Percentiles rank a stretch among this genome's conserved stretches.
These are phyloP conservation scores for Sweltsa coloradensis DNA, from an alignment of 1,140 invertebrate genomes.

Conservation along the genomic window DNA sequence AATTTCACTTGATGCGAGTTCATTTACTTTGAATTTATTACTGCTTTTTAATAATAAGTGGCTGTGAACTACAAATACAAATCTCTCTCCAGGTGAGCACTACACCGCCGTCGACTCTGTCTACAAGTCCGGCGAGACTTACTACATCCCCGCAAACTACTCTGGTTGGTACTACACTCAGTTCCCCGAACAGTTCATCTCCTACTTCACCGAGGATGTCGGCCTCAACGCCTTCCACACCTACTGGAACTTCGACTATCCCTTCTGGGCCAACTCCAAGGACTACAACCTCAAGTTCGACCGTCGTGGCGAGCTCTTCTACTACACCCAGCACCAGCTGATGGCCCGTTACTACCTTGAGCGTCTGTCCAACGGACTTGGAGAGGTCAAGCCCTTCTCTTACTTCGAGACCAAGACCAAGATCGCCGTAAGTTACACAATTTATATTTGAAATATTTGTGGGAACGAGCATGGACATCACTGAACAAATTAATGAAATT, in stretches of 20 bases:
- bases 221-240: slow-evolving; percentile 57
- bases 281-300: slow-evolving; percentile 34
- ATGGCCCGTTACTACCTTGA: slow-evolving; percentile 53
- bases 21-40: too few species aligned
- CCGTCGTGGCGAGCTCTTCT: slow-evolving; percentile 48
- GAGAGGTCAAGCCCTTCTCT: too few species aligned
- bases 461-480: too few species aligned
- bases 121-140: slow-evolving; percentile 1
- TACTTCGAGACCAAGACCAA: too few species aligned
- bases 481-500: too few species aligned
- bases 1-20: too few species aligned
- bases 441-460: too few species aligned
- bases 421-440: too few species aligned
- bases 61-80: too few species aligned
- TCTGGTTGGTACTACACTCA: slow-evolving; percentile 35
- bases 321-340: slow-evolving; percentile 44
- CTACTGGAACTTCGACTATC: slow-evolving; percentile 46
- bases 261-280: slow-evolving; percentile 44
- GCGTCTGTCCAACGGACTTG: slow-evolving; percentile 46
- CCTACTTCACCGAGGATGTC: slow-evolving; percentile 57
- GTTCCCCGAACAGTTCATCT: slow-evolving; percentile 41
- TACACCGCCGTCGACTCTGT: too few species aligned
- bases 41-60: too few species aligned
- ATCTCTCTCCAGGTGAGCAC: too few species aligned
- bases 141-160: slow-evolving; percentile 9